Conservation (phyloP, 2,113 vertebrate genomes). For the Clupea harengus region DNA sequence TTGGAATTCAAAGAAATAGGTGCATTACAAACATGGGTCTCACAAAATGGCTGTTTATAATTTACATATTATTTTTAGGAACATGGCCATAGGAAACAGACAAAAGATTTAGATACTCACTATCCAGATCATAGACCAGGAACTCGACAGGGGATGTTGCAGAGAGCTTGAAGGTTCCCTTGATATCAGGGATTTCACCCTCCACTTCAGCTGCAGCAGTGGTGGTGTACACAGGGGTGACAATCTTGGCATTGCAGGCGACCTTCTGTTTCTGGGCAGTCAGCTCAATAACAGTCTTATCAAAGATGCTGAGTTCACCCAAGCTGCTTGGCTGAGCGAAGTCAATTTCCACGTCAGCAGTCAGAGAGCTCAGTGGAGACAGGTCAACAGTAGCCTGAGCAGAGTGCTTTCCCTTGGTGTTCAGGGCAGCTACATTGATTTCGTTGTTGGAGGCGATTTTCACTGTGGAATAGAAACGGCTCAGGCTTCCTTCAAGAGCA, state of each 20-base stretch:
- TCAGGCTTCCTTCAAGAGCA: slow-evolving; percentile 75
- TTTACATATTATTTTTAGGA: background rate
- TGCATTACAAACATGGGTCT: background rate
- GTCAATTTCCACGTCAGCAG: slow-evolving; percentile 71
- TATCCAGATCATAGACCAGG: slow-evolving; percentile 82
- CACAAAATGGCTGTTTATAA: background rate
- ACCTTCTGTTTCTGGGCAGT: slow-evolving; percentile 73
- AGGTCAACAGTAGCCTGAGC: slow-evolving; percentile 77
- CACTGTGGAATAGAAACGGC: slow-evolving; percentile 73
- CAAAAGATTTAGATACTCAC: slow-evolving; percentile 68
- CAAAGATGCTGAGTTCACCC: slow-evolving; percentile 67
- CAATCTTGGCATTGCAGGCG: slow-evolving; percentile 65
- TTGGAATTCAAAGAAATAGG: slow-evolving; percentile 25
- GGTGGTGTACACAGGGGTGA: slow-evolving; percentile 80
- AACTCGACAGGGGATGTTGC: slow-evolving; percentile 77
- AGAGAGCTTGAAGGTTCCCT: slow-evolving; percentile 75
- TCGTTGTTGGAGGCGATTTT: slow-evolving; percentile 75
- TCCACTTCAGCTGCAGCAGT: slow-evolving; percentile 69
- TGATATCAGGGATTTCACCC: slow-evolving; percentile 67
- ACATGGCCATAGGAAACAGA: background rate
- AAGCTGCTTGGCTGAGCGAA: slow-evolving; percentile 73
- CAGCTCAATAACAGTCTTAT: slow-evolving; percentile 67
- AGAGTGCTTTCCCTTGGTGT: slow-evolving; percentile 72
- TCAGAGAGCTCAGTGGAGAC: slow-evolving; percentile 63
- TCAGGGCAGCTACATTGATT: slow-evolving; percentile 50